Base-by-base conservation (phyloP, 1,140 invertebrate species). In the Spodoptera litura region DNA sequence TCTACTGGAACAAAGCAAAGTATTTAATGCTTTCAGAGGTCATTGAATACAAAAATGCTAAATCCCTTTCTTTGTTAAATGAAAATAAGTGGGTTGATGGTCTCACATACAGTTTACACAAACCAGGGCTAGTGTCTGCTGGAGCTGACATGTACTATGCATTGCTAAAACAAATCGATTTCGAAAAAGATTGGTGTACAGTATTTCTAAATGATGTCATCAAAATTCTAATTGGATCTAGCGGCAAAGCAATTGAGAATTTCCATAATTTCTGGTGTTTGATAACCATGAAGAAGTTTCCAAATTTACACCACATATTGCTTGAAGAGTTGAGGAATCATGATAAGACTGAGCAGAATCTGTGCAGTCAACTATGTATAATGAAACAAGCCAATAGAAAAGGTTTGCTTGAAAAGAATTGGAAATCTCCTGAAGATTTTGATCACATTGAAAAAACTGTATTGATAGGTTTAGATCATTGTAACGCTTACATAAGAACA, bases 1-100 rank as follows among this genome's bases (percentile, higher is more conserved):
- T 94, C 81, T 90, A 93, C 62, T 95, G 94, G 94, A 95, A 93
- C 76, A 95, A 95, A 85, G 93, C 91, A 13, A 95, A 95, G 70
- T 95, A 88, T 89, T 87, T 94, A 62, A 93, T 91, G 90, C 78
- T 95, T 11, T 84, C 90, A 77, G 93, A 94, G 84, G 88, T 94
- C 38, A 89, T 95, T 79, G 86, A 87, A 70, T 58, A 86, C n/a
- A 83, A 84, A 83, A 77, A 89, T 72, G 27, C 64, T 35, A 38
- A 80, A 9, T 35, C 85, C 51, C 27, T 84, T 4, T 53, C 58
- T 15, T 71, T 88, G 31, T 15, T 88, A 27, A 38, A 77, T 12
- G 71, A 83, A 58, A 84, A 87, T 81, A 76, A 84, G 56, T 94
- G 88, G 86, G 68, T 91, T 71, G 76, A 88, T 59, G 94, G 94